Base-by-base conservation (phyloP, 2,888 invertebrate genomes). In the Argyra leucocephala region DNA sequence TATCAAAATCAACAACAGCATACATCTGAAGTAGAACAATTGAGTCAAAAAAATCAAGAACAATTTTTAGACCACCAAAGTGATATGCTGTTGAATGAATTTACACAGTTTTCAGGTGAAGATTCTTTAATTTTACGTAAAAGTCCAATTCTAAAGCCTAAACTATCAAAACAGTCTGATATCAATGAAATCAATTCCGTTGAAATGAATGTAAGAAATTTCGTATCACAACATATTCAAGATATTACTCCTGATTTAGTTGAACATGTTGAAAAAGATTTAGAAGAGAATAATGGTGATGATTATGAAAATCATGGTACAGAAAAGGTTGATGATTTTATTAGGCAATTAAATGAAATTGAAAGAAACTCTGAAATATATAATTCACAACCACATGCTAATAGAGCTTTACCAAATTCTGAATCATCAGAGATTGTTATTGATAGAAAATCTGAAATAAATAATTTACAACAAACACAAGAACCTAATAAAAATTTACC, bases 151-250 rank as follows among this genome's bases (percentile, higher is more conserved):
- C 70, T 69, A n/a, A 67, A 71, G 1, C 62, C 69, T 0, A 73
- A 72, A 64, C 64, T 70, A 1, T 68, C 71, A 0, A 10, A 57
- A 21, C 48, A 4, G 12, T 62, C 66, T 22, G 71, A 70, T 0
- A 69, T 71, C 0, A 69, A 22, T 18, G 63, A 65, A 6, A 63
- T 12, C 23, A 67, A 70, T 58, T 71, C 72, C 61, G 63, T 69
- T 1, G 71, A 72, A 3, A n/a, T 48, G 12, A 78, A 79, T 73
- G 75, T 80, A 0, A 77, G 75, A 67, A 76, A 73, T 66, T 80
- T 80, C 69, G 76, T 80, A 2, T 76, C 79, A 74, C 76, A 79
- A 60, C 79, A 80, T 57, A 80, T 80, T 63, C 80, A 80, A 63
- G 80, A 80, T 22, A 78, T 80, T 65, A 75, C 76, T 12, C 80